These are phyloP conservation scores for Congeria kusceri DNA, from an alignment of 2,888 invertebrate genomes.

Conservation along the genomic window DNA sequence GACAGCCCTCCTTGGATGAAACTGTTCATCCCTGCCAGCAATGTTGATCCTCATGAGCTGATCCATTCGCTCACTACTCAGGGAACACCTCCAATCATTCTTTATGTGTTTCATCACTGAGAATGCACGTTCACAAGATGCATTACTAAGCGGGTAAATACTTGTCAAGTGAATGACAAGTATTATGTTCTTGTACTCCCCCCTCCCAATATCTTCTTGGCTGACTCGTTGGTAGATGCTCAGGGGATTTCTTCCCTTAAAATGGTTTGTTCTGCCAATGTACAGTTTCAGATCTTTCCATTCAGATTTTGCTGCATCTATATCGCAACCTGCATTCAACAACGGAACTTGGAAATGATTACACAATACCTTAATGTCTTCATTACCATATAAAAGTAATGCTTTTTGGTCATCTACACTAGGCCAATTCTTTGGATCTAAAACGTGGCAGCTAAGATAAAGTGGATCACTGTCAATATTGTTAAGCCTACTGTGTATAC, in stretches of 20 bases:
- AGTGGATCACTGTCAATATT: constrained; percentile 4
- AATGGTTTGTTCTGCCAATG: neutral
- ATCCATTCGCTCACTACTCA: neutral
- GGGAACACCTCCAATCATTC: constrained; percentile 1
- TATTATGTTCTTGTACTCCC: neutral
- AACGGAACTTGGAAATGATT: neutral
- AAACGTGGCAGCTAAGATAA: constrained; percentile 16
- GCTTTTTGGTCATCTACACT: neutral
- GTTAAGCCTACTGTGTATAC: constrained; percentile 15
- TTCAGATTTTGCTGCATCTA: neutral
- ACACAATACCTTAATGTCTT: neutral
- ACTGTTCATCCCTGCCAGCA: neutral
- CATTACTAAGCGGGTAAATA: constrained; percentile 34
- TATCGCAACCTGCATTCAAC: too few species aligned
- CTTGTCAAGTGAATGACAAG: neutral
- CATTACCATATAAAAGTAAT: neutral
- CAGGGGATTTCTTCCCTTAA: neutral
- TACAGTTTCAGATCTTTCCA: constrained; percentile 2
- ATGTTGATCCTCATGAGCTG: neutral
- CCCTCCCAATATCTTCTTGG: neutral
- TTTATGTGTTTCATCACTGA: neutral
- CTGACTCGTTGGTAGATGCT: neutral
- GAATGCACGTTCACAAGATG: neutral
- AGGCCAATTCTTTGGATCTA: constrained; percentile 46
- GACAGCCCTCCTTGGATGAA: too few species aligned